phyloP scores from a whole-genome alignment of 2,797 vertebrate species.

The Rhabdomys pumilio region DNA sequence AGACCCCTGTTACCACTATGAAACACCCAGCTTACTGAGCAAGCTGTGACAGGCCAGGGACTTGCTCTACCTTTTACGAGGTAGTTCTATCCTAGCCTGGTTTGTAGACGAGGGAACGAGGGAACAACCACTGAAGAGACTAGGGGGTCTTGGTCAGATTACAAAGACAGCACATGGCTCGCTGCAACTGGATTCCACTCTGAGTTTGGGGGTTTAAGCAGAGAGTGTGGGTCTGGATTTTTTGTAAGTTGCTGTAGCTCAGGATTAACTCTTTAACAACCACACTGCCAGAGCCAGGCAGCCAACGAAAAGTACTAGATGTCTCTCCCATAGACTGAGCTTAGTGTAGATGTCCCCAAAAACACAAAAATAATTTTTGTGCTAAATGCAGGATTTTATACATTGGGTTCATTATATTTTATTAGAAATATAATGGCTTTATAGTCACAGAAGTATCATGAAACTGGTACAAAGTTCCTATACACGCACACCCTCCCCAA shows the following conservation, averaged over 20 bases:
- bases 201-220: neutral
- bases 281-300: neutral
- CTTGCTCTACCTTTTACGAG: neutral
- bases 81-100: neutral
- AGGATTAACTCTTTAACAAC: neutral
- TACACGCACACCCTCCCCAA: neutral
- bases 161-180: neutral
- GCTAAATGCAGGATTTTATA: slow-evolving; percentile 40
- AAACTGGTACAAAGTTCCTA: neutral
- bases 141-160: neutral
- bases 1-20: neutral
- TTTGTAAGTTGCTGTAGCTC: fast-evolving
- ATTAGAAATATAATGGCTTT: slow-evolving; percentile 29
- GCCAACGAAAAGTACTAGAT: neutral
- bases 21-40: neutral
- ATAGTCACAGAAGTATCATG: slow-evolving; percentile 40
- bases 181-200: neutral
- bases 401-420: neutral
- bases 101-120: slow-evolving; percentile 4
- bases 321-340: neutral
- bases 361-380: neutral
- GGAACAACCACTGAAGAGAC: neutral
- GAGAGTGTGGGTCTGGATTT: neutral
- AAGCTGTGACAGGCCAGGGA: neutral
- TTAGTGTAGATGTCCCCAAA: neutral